These are phyloP conservation scores for Engraulis encrasicolus DNA, from an alignment of 2,113 vertebrate species.

Conservation along the genomic window DNA sequence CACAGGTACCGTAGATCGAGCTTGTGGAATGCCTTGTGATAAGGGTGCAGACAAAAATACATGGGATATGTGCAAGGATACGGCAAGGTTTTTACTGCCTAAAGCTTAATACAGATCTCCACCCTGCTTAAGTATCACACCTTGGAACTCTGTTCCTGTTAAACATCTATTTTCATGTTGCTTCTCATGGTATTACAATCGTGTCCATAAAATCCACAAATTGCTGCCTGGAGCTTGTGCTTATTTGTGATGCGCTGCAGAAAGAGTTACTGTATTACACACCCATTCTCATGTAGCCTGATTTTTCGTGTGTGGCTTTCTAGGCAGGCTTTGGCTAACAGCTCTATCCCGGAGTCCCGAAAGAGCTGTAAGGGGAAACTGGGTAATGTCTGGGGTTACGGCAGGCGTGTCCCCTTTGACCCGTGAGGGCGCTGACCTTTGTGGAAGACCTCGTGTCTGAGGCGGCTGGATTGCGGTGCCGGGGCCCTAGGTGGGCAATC, in stretches of 20 bases:
- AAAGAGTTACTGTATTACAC: background rate
- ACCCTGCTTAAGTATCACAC: background rate
- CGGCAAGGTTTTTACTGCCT: too few relatives aligned
- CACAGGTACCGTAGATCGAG: too few relatives aligned
- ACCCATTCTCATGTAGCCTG: background rate
- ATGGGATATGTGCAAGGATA: too few relatives aligned
- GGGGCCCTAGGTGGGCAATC: constrained; percentile 36
- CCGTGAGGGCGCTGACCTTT: background rate
- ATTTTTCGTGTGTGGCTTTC: background rate
- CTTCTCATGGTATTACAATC: background rate
- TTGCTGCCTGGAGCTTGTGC: background rate
- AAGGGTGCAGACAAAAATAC: too few relatives aligned
- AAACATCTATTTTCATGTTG: background rate
- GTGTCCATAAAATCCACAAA: background rate
- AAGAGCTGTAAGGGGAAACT: constrained; percentile 52
- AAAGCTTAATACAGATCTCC: too few relatives aligned
- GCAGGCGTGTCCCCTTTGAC: constrained; percentile 58
- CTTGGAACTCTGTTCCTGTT: background rate
- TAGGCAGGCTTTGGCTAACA: background rate
- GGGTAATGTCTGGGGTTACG: constrained; percentile 54
- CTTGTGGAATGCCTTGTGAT: too few relatives aligned
- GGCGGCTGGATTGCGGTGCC: constrained; percentile 53
- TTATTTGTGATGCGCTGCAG: background rate
- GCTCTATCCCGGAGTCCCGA: background rate
- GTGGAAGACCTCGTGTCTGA: constrained; percentile 64